These are phyloP conservation scores for Pampus argenteus DNA, from an alignment of 2,797 vertebrate species.

Conservation along the genomic window DNA sequence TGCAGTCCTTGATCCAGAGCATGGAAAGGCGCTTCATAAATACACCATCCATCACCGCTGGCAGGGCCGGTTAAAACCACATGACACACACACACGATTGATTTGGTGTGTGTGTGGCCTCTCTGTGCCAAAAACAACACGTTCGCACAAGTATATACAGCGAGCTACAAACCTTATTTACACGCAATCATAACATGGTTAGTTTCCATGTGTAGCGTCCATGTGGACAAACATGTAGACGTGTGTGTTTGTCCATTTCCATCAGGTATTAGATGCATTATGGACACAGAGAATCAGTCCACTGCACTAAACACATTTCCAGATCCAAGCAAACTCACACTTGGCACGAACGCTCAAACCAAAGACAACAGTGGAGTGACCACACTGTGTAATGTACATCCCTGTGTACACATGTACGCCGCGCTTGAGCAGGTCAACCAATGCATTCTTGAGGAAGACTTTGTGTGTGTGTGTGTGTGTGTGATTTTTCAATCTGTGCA, in stretches of 20 bases:
- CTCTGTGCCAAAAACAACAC: conserved; percentile 4
- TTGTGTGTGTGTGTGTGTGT: conserved; percentile 6
- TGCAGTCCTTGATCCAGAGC: conserved; percentile 64
- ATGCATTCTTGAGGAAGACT: neutral
- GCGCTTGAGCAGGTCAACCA: conserved; percentile 17
- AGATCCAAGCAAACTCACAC: neutral
- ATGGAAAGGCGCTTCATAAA: conserved; percentile 62
- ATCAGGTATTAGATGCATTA: conserved; percentile 26
- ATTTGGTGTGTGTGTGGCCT: conserved; percentile 20
- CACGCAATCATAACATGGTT: no score
- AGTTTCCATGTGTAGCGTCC: no score
- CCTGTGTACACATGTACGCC: neutral
- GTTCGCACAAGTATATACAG: neutral
- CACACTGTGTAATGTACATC: neutral
- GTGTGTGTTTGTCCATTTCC: conserved; percentile 11
- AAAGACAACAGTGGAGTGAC: neutral
- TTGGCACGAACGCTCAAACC: conserved; percentile 6
- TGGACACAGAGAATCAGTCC: conserved; percentile 4
- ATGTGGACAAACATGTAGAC: conserved; percentile 13
- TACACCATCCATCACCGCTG: conserved; percentile 68
- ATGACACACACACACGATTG: conserved; percentile 43
- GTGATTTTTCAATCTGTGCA: conserved; percentile 72
- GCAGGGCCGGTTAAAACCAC: conserved; percentile 48
- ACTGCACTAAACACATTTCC: conserved; percentile 10
- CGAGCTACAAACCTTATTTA: no score